A percentile compares a stretch with the other conserved stretches of the same genome.
These are phyloP conservation scores for Falco rusticolus DNA, from an alignment of 2,797 vertebrate genomes.

Conservation along the genomic window DNA sequence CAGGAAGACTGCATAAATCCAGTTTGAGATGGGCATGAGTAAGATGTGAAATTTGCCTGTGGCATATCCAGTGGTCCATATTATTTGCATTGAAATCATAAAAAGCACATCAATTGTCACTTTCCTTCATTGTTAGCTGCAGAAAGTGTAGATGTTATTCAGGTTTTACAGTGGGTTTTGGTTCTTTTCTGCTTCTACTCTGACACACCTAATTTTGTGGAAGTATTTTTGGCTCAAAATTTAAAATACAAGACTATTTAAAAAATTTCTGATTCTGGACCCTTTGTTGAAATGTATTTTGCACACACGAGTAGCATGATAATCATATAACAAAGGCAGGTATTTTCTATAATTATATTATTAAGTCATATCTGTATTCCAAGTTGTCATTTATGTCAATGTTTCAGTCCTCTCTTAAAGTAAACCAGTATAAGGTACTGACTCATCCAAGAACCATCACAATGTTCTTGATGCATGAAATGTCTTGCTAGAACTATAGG, in stretches of 20 bases:
- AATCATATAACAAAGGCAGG: background rate
- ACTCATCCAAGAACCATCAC: slow-evolving; percentile 37
- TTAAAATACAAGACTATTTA: background rate
- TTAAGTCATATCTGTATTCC: background rate
- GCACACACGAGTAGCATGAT: background rate
- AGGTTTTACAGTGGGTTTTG: background rate
- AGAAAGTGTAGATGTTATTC: background rate
- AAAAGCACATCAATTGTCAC: background rate
- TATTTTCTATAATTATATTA: background rate
- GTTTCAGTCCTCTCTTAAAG: slow-evolving; percentile 58
- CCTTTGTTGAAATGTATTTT: background rate
- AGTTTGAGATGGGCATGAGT: background rate
- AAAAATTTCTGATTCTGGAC: background rate
- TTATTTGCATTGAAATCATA: background rate
- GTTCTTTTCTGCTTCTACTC: background rate
- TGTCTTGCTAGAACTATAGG: slow-evolving; percentile 61
- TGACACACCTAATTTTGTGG: background rate
- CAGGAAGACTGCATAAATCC: background rate
- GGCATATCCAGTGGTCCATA: background rate
- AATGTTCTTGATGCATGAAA: slow-evolving; percentile 68
- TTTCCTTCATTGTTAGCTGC: background rate
- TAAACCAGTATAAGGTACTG: background rate
- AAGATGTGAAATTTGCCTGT: background rate
- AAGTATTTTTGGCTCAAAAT: background rate
- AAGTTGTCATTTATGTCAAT: slow-evolving; percentile 52